Base-by-base conservation (phyloP, 2,113 vertebrate genomes). In the Elachura formosa region DNA sequence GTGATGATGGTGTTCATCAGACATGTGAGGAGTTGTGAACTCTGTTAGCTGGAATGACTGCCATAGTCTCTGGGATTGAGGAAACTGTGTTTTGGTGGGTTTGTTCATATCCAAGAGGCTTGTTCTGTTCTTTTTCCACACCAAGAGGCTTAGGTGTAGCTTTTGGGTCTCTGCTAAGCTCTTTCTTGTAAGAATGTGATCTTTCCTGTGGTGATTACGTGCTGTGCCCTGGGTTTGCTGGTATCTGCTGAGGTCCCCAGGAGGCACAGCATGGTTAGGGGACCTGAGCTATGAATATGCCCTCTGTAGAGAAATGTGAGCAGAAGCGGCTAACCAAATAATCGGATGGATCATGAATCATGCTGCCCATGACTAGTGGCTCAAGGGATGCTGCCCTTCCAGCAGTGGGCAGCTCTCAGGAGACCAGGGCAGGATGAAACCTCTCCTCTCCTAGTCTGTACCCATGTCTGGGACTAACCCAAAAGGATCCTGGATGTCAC, bases 1-100 rank as follows among this genome's bases (percentile, higher is more conserved):
- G 28, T 0, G 0, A 24, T 52, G 16, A 10, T 46, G 58, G 6
- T 77, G 20, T 17, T 66, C 48, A 24, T 48, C 23, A 26, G 72
- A 83, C 23, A 9, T 0, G 0, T 41, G 33, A 23, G 10, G 28
- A 71, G 29, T n/a, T 59, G 38, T 81, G 40, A 46, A 22, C 16
- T 46, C 15, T 34, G 11, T 66, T 17, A 71, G 6, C 11, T 45
- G 48, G 25, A 7, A 34, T 2, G 2, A 20, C 23, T 51, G 22
- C 36, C 0, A 1, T 20, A 24, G 11, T 19, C 14, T 5, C 10
- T 38, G 18, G 2, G 22, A 7, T 5, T 5, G 2, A 25, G 4
- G 20, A 12, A 83, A 2, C 4, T 36, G 22, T 58, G 31, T 19
- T 69, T 71, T 4, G 6, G 43, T 58, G 41, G 15, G 15, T 49